Evolutionary conservation across 2,797 vertebrate genomes (phyloP), one percentile per base, ranked within the genome.

Genomic region (Sciurus vulgaris): DNA sequence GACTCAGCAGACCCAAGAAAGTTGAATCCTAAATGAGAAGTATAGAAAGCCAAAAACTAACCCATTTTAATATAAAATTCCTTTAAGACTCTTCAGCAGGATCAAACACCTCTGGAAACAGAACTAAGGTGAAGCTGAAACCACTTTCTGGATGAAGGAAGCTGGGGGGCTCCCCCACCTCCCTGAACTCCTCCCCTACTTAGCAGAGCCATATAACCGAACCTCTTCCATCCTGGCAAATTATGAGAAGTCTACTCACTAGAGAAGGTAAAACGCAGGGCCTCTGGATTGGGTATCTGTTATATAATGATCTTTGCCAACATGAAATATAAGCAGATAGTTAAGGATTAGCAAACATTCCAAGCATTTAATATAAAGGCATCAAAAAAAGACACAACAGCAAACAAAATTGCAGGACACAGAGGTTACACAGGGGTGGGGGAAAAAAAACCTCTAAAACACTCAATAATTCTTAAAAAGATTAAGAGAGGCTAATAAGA

Each of bases 331-430:
- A 2, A 69, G 17, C 33, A 77, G 38, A 26, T 2, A 73, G 69
- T 56, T 33, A 76, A 91, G 56, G 51, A 93, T 82, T 38, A 95
- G 59, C 41, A 97, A 38, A 89, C n/a, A 65, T 73, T 92, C 79
- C 83, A 92, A 93, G 79, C 14, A 94, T 72, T 61, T 72, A 82
- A 44, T 28, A 81, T 11, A 90, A 93, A 90, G 63, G 54, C 3
- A 76, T 18, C 78, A 89, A 95, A 65, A 65, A 89, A 47, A 94
- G 20, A 47, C 56, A 30, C 0, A 51, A 79, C 22, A 54, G 44
- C 18, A 63, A 87, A 54, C 44, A 47, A 82, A 51, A 22, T 5
- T 54, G 54, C 78, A 26, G 44, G 13, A 61, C 33, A 77, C 1
- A 72, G 26, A 85, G 8, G 28, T 74, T 69, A 85, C 18, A 33